Base-by-base conservation (phyloP, 2,113 vertebrate genomes). In the Melanerpes formicivorus region DNA sequence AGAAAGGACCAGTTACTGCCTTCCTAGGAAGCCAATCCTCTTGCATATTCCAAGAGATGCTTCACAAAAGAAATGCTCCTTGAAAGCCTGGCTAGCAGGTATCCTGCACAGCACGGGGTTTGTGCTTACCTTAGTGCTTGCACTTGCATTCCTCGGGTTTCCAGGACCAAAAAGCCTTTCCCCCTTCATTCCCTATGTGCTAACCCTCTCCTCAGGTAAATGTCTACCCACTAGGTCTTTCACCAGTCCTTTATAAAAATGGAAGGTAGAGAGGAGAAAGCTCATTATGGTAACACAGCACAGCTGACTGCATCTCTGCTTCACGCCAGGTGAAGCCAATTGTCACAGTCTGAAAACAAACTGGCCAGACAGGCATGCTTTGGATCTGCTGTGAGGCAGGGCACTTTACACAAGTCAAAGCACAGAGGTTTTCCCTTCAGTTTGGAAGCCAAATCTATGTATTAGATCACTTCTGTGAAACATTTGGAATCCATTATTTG, bases 341-440 rank as follows among this genome's bases (percentile, higher is more conserved):
- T 11, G 2, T 56, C 40, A 4, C 0, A 0, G 7, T 18, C 26
- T 46, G 56, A 14, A 15, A 50, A n/a, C 3, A 29, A 63, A 29
- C 7, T 22, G 40, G 8, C 8, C 40, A 21, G 16, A 16, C 4
- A 54, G 25, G 6, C 66, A 54, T 0, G 5, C 3, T 46, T 63
- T 14, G 0, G 18, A 22, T 62, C 40, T 26, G 40, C 37, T 4
- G 0, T 9, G 9, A 14, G 34, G 18, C 11, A 1, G 0, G 6
- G 10, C 25, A 6, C 14, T 81, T 26, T 14, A 30, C 8, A 29
- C 18, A 58, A 58, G 16, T 4, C 27, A 72, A 67, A 18, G 4
- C 48, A 56, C 32, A 19, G 0, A 5, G 3, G 10, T 6, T 63
- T 30, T n/a, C 17, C 4, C 22, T 14, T 3, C 29, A 44, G 2